Base-by-base conservation (phyloP, 2,888 invertebrate species). In the Matsumyia berberina region DNA sequence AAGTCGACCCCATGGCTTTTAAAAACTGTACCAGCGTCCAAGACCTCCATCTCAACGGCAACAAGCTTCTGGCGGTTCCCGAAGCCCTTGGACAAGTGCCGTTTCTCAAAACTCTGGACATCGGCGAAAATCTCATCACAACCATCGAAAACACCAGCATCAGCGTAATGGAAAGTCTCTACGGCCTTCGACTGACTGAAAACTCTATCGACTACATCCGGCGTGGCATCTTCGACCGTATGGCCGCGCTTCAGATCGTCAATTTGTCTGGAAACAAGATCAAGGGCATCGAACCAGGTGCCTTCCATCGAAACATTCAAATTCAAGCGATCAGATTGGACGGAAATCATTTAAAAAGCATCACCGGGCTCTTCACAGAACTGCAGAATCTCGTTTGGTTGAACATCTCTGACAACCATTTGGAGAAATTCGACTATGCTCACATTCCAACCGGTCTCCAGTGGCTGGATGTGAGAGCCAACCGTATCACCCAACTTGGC, bases 391-490 rank as follows among this genome's bases (percentile, higher is more conserved):
- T 98, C 88, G 94, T 97, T 89, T 97, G 97, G 96, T 92, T 98
- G 81, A 98, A 98, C 92, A 95, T 98, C 89, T 97, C 97, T 86
- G 97, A 97, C 92, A 98, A 98, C 93, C 94, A 95, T 91, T 94
- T 98, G 89, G 95, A 95, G 91, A 95, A 96, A 94, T 97, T 98
- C 92, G 97, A 97, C 92, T 98, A 97, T 91, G 94, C 95, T 64
- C 94, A 96, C 87, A 95, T 98, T 88, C 97, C 98, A 29, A 93
- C 93, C 88, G 95, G 95, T 86, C 93, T 98, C 87, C 96, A 97
- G 91, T 97, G 97, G 96, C 92, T 98, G 88, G 97, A 98, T 92
- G 94, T 97, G 89, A 96, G 97, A 91, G 96, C 96, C 90, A 98
- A 98, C 92, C 94, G 94, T 89, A 96, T 98, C 87, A 93, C 94